A percentile compares a stretch with the other conserved stretches of the same genome.
phyloP scores from a whole-genome alignment of 2,113 vertebrate species.

The Muntiacus muntjak region DNA sequence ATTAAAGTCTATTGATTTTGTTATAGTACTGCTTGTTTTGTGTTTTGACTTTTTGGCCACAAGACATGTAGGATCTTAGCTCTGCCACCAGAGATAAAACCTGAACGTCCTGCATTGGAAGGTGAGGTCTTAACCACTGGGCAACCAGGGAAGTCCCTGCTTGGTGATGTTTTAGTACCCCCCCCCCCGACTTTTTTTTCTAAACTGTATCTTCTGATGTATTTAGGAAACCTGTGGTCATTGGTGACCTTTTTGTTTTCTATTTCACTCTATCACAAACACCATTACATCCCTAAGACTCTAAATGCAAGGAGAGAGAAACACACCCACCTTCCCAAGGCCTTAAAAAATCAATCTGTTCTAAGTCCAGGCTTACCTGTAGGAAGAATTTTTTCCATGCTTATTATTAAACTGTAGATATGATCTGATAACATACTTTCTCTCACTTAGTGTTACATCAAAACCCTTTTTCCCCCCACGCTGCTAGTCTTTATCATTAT shows the following conservation, averaged over 20 bases:
- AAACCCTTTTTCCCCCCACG: not conserved
- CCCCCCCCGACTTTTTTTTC: not conserved
- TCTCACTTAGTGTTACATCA: constrained; percentile 23
- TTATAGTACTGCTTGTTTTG: not conserved
- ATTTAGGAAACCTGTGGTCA: not conserved
- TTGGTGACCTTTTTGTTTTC: not conserved
- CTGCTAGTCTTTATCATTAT: constrained; percentile 36
- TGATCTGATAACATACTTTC: not conserved
- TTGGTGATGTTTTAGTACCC: not conserved
- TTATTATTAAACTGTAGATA: not conserved
- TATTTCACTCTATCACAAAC: not conserved
- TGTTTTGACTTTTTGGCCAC: not conserved
- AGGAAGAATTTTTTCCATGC: not conserved
- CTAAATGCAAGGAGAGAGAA: not conserved
- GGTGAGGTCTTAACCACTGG: not conserved
- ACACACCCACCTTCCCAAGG: not conserved
- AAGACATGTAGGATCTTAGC: not conserved
- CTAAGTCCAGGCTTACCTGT: not conserved
- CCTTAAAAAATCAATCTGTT: not conserved
- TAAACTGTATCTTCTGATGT: not conserved
- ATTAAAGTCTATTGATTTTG: not conserved
- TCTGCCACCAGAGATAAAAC: not conserved
- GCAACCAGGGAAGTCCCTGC: not conserved
- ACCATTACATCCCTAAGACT: not conserved
- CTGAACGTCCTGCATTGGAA: not conserved